Conservation (phyloP, 2,113 vertebrate genomes). For the Tapirus terrestris region DNA sequence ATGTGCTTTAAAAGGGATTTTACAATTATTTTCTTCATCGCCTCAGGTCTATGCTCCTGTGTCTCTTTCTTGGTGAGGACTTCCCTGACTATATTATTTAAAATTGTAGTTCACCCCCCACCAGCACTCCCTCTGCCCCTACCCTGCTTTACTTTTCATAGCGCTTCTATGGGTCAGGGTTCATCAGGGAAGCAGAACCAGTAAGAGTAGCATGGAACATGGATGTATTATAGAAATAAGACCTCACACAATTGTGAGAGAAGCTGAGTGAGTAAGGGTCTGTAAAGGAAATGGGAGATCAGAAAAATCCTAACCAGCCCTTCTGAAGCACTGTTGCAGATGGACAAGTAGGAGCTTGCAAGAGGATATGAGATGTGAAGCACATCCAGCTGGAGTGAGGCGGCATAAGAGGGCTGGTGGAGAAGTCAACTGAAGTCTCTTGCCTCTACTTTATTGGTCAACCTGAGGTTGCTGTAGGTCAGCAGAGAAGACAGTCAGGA, state of each 20-base stretch:
- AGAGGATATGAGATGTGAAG: fast-evolving
- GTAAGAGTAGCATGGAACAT: not conserved
- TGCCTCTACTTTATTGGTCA: not conserved
- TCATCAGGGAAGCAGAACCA: not conserved
- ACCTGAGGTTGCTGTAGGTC: not conserved
- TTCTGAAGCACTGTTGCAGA: not conserved
- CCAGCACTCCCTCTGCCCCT: not conserved
- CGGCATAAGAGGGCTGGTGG: fast-evolving
- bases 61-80: not conserved
- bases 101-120: not conserved
- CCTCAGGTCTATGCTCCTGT: not conserved
- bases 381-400: fast-evolving
- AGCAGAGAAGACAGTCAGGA: not conserved
- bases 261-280: not conserved
- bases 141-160: not conserved
- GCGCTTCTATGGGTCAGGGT: too few species aligned
- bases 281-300: not conserved
- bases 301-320: not conserved
- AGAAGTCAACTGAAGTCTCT: not conserved
- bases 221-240: not conserved
- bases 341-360: not conserved
- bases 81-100: not conserved
- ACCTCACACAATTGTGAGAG: not conserved
- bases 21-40: not conserved
- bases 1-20: constrained; percentile 21